Evolutionary conservation across 2,113 vertebrate species (phyloP).

Genomic region (Coptodon bakossiorum): DNA sequence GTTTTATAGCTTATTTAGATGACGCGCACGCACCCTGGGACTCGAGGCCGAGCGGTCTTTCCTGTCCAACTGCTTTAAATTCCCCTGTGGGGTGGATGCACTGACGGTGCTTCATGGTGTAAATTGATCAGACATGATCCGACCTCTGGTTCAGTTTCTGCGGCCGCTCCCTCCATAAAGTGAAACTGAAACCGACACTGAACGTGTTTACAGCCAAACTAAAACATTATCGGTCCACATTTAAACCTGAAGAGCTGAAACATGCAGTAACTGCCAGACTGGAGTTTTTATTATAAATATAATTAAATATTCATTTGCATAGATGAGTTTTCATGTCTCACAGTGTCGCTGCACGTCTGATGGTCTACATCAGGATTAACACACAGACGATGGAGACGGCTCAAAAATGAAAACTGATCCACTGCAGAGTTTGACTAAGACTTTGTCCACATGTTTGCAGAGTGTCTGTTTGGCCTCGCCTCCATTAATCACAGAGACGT

Average conservation of each 20-base stretch:
- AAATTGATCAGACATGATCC: background rate
- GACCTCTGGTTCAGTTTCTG: background rate
- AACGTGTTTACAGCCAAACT: background rate
- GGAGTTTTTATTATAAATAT: background rate
- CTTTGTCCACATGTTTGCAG: background rate
- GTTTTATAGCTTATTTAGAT: background rate
- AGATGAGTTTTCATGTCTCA: background rate
- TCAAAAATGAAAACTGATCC: background rate
- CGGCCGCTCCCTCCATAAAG: background rate
- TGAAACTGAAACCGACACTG: accelerated
- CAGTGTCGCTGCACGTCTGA: accelerated
- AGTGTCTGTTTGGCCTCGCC: background rate
- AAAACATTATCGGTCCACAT: background rate
- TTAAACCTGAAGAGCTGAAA: background rate
- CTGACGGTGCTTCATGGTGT: background rate
- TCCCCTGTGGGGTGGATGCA: background rate
- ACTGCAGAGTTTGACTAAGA: background rate
- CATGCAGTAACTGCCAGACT: background rate
- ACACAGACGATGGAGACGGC: background rate
- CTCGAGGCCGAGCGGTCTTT: background rate
- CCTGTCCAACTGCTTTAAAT: background rate
- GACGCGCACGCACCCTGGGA: accelerated
- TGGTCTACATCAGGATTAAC: background rate
- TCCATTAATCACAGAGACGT: accelerated
- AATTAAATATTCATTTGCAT: background rate